phyloP scores from a whole-genome alignment of 2,797 vertebrate genomes.

The Centroberyx gerrardi region DNA sequence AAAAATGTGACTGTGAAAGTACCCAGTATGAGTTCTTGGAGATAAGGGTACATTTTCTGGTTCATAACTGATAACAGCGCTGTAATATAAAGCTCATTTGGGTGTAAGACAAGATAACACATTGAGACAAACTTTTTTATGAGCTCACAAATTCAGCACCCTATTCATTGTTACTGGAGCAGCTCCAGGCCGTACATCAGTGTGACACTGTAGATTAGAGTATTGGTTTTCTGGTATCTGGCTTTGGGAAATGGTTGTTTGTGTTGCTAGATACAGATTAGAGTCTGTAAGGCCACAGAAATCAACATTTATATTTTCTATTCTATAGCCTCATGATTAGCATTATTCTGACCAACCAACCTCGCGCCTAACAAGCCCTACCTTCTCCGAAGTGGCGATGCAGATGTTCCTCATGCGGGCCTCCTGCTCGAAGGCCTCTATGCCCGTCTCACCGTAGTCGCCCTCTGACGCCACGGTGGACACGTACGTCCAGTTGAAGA shows the following conservation, averaged over 20 bases:
- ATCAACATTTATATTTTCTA: neutral
- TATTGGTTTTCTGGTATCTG: slow-evolving; percentile 29
- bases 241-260: slow-evolving; percentile 21
- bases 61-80: slow-evolving; percentile 59
- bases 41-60: slow-evolving; percentile 67
- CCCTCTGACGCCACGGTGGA: slow-evolving; percentile 98
- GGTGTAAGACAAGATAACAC: slow-evolving; percentile 62
- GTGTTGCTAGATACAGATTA: neutral
- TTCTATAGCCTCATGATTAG: neutral
- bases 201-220: slow-evolving; percentile 54
- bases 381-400: slow-evolving; percentile 97
- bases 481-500: slow-evolving; percentile 99
- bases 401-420: slow-evolving; percentile 97
- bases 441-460: slow-evolving; percentile 97
- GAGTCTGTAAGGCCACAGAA: neutral
- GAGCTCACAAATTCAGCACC: slow-evolving; percentile 49
- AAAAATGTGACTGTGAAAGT: slow-evolving; percentile 61
- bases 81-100: slow-evolving; percentile 69
- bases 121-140: slow-evolving; percentile 58
- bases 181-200: slow-evolving; percentile 54
- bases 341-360: too few relatives aligned
- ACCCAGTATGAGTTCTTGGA: slow-evolving; percentile 55
- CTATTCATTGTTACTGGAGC: slow-evolving; percentile 32
- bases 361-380: slow-evolving; percentile 24
- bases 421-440: slow-evolving; percentile 98